Evolutionary conservation across 2,113 vertebrate species (phyloP).

Genomic region (Malaclemys terrapin): DNA sequence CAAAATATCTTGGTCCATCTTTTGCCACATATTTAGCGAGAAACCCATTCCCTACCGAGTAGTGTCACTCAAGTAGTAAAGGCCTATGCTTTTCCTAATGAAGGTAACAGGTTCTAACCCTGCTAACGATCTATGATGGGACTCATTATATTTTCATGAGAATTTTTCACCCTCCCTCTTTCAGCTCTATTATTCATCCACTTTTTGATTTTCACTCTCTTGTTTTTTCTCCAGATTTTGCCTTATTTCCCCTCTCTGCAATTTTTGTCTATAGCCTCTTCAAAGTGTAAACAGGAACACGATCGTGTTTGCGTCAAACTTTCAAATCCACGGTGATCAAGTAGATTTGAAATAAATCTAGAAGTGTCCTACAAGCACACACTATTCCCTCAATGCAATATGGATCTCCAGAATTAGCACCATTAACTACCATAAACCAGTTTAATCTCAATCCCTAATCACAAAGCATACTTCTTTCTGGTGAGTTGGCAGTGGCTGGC

Average conservation of each 20-base stretch:
- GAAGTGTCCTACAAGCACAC: background rate
- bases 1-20: slow-evolving; percentile 72
- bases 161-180: background rate
- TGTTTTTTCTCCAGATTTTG: background rate
- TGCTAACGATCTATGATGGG: slow-evolving; percentile 56
- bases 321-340: background rate
- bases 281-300: background rate
- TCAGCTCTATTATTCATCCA: background rate
- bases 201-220: background rate
- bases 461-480: slow-evolving; percentile 9
- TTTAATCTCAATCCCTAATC: background rate
- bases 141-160: slow-evolving; percentile 23
- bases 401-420: background rate
- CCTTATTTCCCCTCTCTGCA: background rate
- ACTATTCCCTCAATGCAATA: background rate
- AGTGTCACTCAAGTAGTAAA: slow-evolving; percentile 59
- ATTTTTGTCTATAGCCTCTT: background rate
- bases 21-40: slow-evolving; percentile 59
- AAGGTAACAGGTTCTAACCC: slow-evolving; percentile 59
- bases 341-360: background rate
- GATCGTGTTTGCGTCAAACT: background rate
- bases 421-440: background rate
- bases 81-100: slow-evolving; percentile 43
- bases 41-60: slow-evolving; percentile 37
- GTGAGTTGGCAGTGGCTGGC: rapidly evolving